phyloP scores from a whole-genome alignment of 2,113 vertebrate species.

The Microtus oregoni region DNA sequence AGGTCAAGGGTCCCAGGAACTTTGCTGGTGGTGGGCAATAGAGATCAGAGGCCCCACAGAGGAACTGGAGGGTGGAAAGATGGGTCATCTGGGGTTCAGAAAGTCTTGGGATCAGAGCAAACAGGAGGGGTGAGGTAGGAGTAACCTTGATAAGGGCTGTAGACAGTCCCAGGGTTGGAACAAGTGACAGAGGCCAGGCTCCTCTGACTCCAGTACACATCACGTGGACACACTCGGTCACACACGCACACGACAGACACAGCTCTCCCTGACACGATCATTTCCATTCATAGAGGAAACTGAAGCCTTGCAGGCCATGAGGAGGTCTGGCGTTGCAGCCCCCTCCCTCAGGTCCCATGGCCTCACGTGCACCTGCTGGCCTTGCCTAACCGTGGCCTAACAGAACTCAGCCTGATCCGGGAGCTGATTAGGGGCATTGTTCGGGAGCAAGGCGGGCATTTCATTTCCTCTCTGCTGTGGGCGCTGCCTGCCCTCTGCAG shows the following conservation, averaged over 20 bases:
- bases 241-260: no score
- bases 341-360: fast-evolving
- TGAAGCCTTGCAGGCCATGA: background rate
- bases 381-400: background rate
- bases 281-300: background rate
- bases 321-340: fast-evolving
- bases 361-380: background rate
- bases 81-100: background rate
- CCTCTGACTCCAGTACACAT: no score
- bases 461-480: conserved; percentile 37
- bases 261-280: background rate
- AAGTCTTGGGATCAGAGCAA: background rate
- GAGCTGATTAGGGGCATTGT: background rate
- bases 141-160: background rate
- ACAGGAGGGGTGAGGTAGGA: background rate
- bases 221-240: background rate
- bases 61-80: background rate
- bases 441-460: background rate
- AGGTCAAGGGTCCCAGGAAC: background rate
- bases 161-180: background rate
- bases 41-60: background rate
- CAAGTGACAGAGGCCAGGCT: background rate
- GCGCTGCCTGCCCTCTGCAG: fast-evolving
- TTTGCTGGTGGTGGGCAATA: no score
- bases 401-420: background rate